Conservation (phyloP, 2,888 invertebrate genomes). For the Drosophila limbata region DNA sequence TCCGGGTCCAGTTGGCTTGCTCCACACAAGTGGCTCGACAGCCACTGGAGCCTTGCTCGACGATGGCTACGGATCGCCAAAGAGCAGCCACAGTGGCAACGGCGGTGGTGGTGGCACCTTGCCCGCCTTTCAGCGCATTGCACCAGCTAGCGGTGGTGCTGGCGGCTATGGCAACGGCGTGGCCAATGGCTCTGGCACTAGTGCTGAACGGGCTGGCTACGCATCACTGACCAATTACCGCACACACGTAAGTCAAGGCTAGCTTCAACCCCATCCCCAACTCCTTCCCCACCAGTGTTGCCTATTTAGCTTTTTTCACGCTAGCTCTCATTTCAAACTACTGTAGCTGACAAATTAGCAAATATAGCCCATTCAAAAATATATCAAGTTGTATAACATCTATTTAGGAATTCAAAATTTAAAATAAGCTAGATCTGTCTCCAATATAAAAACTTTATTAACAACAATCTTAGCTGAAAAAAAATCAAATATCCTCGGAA, state of each 20-base stretch:
- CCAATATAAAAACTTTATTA: too few species aligned
- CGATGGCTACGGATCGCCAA: conserved; percentile 84
- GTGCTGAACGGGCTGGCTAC: conserved; percentile 74
- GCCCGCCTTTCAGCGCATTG: conserved; percentile 84
- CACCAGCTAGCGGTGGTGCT: conserved; percentile 59
- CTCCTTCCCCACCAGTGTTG: not conserved
- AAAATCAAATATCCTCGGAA: too few species aligned
- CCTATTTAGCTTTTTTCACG: not conserved
- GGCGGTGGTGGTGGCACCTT: conserved; percentile 75
- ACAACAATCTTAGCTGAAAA: too few species aligned
- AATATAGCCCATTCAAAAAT: too few species aligned
- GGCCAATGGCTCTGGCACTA: conserved; percentile 65
- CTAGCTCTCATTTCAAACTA: not conserved
- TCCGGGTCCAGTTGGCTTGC: conserved; percentile 63
- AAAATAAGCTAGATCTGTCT: too few species aligned
- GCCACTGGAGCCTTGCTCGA: conserved; percentile 58
- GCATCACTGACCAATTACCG: conserved; percentile 83
- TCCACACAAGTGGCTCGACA: conserved; percentile 59
- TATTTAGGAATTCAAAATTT: too few species aligned
- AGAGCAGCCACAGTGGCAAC: conserved; percentile 76
- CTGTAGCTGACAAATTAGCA: too few species aligned
- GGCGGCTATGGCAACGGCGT: conserved; percentile 66
- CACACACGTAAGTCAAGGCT: conserved; percentile 77
- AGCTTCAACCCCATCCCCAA: not conserved
- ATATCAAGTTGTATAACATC: not conserved